Evolutionary conservation across 2,113 vertebrate genomes (phyloP), one percentile per base, ranked within the genome.

Genomic region (Chlamydotis undulata): DNA sequence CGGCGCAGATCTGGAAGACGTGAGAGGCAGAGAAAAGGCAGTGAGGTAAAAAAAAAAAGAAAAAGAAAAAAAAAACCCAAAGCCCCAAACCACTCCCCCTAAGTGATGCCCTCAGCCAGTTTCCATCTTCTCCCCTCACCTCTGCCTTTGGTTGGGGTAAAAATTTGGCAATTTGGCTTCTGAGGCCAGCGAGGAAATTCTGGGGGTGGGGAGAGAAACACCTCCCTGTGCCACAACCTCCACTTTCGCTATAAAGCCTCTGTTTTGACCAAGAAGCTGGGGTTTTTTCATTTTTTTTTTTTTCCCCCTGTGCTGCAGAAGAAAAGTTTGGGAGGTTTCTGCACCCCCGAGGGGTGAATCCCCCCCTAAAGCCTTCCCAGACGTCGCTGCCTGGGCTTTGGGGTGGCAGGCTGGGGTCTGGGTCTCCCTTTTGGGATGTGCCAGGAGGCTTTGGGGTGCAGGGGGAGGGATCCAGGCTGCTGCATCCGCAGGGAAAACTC

Each of bases 1-100:
- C 99, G 0, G 99, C 99, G 37, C 99, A 99, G 96, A 99, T 99
- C 99, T 99, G 98, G 64, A 84, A 97, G 78, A 70, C 4, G 52
- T 14, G 82, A 29, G 45, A 53, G 47, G 24, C 19, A 24, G 16
- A 35, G 55, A 31, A 25, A 17, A 16, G 4, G 14, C 26, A 1
- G 37, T 63, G 45, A 91, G 41, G 41, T 16, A 43, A 43, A 43
- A 43, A 43, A 43, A 43, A 5, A 26, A 37, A 37, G 26, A 14
- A 57, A 75, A 26, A 19, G 6, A 35, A 43, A 13, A 29, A 29
- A 13, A 23, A 22, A 23, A 12, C 17, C 10, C 12, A 39, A 39
- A 39, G 10, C 18, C 18, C 10, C 6, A 1, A 4, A 43, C 47
- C 47, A 33, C 45, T 15, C 3, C 19, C 63, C 24, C 9, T 17